Evolutionary conservation across 2,797 vertebrate genomes (phyloP), one percentile per base, ranked within the genome.

Genomic region (Babyrousa celebensis): DNA sequence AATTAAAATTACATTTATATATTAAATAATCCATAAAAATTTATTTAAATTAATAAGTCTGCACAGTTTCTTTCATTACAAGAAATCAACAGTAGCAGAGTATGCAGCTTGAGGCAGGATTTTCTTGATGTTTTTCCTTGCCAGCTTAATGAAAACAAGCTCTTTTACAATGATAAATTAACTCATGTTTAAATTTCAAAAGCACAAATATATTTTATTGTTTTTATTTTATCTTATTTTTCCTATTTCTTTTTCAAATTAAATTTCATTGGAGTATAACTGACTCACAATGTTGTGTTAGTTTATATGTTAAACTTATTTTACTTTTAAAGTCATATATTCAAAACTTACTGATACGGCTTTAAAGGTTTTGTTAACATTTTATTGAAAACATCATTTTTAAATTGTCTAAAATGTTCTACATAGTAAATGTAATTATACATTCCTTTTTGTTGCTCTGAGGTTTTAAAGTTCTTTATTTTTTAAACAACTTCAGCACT

Each of bases 1-100:
- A 88, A 67, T 94, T 97, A 95, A 54, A 97, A 86, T 94, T 97
- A 90, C 27, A 97, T 96, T 98, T 97, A 93, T 91, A 97, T 72
- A 96, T 96, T 97, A 96, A 97, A 97, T 89, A 95, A 68, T 91
- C 36, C 67, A 75, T 68, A 79, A 91, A 65, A 12, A 12, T 78
- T 96, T 89, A 96, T 40, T 91, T 83, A 86, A 12, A 21, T 87
- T 71, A 86, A 77, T 43, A 97, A 95, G 62, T 85, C 12, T 94
- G 18, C 12, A 85, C 4, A 68, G 1, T n/a, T 95, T 15, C 80
- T 94, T 89, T 92, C 16, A 83, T 89, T 85, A 84, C 6, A 95
- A 83, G 62, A 94, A 85, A 71, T 7, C 12, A 95, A 71, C 0
- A 67, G 36, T 52, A 83, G 32, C 25, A 90, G 65, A 91, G 84